Evolutionary conservation across 2,797 vertebrate genomes (phyloP), one percentile per base, ranked within the genome.

Genomic region (Remorina albescens): DNA sequence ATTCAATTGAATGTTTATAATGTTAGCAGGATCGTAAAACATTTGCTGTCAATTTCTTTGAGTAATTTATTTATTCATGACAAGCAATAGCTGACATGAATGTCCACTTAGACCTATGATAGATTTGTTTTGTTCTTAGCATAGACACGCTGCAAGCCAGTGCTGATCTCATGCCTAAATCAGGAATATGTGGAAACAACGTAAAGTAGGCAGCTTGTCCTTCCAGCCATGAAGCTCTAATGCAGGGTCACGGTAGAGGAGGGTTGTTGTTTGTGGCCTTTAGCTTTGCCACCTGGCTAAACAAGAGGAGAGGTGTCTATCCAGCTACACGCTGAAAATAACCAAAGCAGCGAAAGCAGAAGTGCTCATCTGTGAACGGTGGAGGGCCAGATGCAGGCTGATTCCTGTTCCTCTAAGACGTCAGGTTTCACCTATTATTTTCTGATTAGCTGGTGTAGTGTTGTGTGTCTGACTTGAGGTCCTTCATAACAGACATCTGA

Each of bases 231-330:
- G 80, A 6, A 59, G 50, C 64, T 32, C 51, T 53, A 60, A 78
- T 72, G 64, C 74, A 25, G 82, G 86, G 86, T 86, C 83, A 73
- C n/a, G 4, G 3, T 74, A 47, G 74, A 34, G 3, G 39, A 78
- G 64, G 76, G 47, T 49, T 32, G 69, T 21, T 53, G 61, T 63
- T 72, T 68, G 73, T 86, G 85, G 71, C 87, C 88, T 92, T 89
- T 89, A 71, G 67, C 86, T 88, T 69, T 37, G 44, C 87, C 90
- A 90, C 85, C 89, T 90, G 91, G 88, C 84, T 81, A 62, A 82
- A 83, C 59, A 66, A 74, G 72, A 41, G 59, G 23, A 71, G 59
- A 62, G 25, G 50, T 0, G 68, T 34, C 47, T n/a, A 28, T 37
- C 37, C 51, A 39, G 75, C 62, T 67, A 46, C 49, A 65, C 30